Conservation (phyloP, 2,113 vertebrate species). For the Mirounga angustirostris region DNA sequence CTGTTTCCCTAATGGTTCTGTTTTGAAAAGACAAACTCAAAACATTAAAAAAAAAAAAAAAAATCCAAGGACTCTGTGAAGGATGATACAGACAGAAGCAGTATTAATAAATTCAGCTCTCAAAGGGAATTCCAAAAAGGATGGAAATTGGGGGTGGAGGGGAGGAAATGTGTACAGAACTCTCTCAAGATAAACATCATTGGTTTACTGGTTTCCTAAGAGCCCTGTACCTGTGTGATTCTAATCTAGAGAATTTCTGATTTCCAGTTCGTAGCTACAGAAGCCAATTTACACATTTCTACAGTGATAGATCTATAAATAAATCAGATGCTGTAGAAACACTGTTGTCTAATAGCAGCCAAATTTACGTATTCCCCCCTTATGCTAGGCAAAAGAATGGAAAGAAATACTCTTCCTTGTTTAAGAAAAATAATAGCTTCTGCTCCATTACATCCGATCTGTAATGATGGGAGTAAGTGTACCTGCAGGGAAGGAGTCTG, state of each 20-base stretch:
- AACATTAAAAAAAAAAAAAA: background rate
- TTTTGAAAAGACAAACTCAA: constrained; percentile 50
- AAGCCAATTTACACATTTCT: constrained; percentile 78
- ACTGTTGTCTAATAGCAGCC: constrained; percentile 68
- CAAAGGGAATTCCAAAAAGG: background rate
- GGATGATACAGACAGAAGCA: constrained; percentile 15
- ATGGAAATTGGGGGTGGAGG: background rate
- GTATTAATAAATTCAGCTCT: constrained; percentile 28
- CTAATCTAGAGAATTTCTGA: constrained; percentile 71
- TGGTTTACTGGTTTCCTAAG: constrained; percentile 6
- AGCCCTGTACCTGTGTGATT: background rate
- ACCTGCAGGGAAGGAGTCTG: constrained; percentile 87
- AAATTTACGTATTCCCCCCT: constrained; percentile 83
- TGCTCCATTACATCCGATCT: constrained; percentile 91
- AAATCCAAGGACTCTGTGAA: background rate
- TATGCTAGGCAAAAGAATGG: constrained; percentile 72
- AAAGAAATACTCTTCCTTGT: constrained; percentile 86
- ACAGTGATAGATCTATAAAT: constrained; percentile 75
- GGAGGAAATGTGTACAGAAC: background rate
- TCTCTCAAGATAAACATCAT: background rate
- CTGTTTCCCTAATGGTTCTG: background rate
- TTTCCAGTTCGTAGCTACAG: constrained; percentile 76
- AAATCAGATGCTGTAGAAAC: constrained; percentile 77
- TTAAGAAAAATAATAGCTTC: constrained; percentile 90
- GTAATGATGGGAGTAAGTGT: constrained; percentile 85